Evolutionary conservation across 1,140 invertebrate species (phyloP), one percentile per base, ranked within the genome.

Genomic region (Chymomyza costata): DNA sequence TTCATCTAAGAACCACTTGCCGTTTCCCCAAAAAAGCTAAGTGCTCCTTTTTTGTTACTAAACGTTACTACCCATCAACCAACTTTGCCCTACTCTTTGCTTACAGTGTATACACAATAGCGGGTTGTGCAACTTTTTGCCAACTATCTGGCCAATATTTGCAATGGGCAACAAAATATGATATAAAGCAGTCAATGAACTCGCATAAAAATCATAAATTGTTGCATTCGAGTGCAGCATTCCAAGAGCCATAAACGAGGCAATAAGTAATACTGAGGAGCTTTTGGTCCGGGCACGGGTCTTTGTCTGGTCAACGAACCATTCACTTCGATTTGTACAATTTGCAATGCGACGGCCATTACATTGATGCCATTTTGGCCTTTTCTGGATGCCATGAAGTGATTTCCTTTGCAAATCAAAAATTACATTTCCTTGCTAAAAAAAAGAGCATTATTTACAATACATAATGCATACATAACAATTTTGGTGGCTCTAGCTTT

Each of bases 131-230:
- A 30, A 6, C 28, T 30, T 30, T 30, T 30, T n/a, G n/a, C n/a
- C n/a, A n/a, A n/a, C n/a, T n/a, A n/a, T n/a, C n/a, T n/a, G n/a
- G n/a, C n/a, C n/a, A n/a, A n/a, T n/a, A n/a, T n/a, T n/a, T n/a
- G n/a, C n/a, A n/a, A n/a, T n/a, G n/a, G n/a, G n/a, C n/a, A 43
- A 56, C 39, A 39, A 50, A 32, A 55, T 39, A 3, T 25, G 21
- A 5, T 25, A 46, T 43, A 60, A 54, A 32, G 44, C 61, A 64
- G 69, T 69, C 70, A 74, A 51, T 61, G 69, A 74, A 74, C 69
- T 40, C 46, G 34, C 56, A 65, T 61, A 54, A 74, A 57, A 74
- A 64, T 64, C 65, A 65, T 68, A 67, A 67, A 67, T 59, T 61
- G 69, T 54, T 65, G 50, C 51, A 63, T 74, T 59, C 31, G 50